Conservation (phyloP, 1,140 invertebrate species). For the Ooceraea biroi region DNA sequence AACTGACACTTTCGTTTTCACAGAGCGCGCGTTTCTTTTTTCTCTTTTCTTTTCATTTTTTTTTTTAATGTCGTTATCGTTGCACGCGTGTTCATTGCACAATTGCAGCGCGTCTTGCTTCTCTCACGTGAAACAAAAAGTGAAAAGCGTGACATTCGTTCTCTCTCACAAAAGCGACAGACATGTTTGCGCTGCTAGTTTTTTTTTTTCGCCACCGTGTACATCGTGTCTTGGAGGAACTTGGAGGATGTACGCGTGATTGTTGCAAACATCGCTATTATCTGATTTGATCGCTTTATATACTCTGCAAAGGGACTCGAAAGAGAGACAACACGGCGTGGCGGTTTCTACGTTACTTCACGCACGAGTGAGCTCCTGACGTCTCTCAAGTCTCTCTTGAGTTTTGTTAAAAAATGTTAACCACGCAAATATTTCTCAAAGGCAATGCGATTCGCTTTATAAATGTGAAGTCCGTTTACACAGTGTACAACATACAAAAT, state of each 20-base stretch:
- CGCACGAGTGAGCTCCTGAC: background rate
- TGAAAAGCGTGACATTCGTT: slow-evolving; percentile 67
- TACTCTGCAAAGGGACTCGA: slow-evolving; percentile 27
- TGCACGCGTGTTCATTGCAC: slow-evolving; percentile 31
- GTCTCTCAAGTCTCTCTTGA: background rate
- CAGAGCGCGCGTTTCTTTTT: background rate
- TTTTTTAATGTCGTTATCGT: slow-evolving; percentile 36
- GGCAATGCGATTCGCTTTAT: background rate
- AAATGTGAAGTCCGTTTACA: slow-evolving; percentile 21
- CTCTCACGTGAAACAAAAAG: slow-evolving; percentile 33
- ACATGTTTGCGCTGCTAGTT: slow-evolving; percentile 40
- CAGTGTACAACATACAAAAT: slow-evolving; percentile 25
- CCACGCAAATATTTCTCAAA: background rate
- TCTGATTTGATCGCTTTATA: slow-evolving; percentile 31
- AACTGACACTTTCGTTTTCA: slow-evolving; percentile 76
- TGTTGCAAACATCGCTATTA: slow-evolving; percentile 1
- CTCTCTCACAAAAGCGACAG: slow-evolving; percentile 66
- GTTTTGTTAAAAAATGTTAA: slow-evolving; percentile 1
- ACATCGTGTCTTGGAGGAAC: slow-evolving; percentile 19
- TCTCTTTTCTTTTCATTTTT: slow-evolving; percentile 9
- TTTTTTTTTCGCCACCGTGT: slow-evolving; percentile 7
- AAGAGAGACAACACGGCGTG: background rate
- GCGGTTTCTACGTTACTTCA: background rate
- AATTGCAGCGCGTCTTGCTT: slow-evolving; percentile 33
- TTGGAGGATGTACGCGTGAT: background rate